Percentiles rank a stretch among this genome's conserved stretches.
phyloP scores from a whole-genome alignment of 1,140 invertebrate genomes.

The Anastatus disparis region DNA sequence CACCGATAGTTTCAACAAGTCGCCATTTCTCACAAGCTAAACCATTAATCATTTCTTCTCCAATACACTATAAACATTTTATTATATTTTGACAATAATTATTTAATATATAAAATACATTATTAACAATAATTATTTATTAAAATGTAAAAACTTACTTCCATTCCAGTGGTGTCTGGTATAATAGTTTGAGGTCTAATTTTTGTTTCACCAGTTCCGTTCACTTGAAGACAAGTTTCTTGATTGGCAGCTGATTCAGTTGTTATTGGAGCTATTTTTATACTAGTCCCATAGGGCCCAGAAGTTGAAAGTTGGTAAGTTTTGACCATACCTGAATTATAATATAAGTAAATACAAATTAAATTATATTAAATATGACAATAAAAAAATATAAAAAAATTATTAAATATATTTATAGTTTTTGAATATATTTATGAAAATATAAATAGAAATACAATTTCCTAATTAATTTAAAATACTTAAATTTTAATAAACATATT shows the following conservation, averaged over 20 bases:
- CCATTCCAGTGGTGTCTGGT: conserved; percentile 83
- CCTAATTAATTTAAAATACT: no score
- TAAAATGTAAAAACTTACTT: conserved; percentile 63
- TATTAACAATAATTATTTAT: background rate
- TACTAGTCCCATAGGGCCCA: conserved; percentile 76
- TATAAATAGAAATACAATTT: no score
- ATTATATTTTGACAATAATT: background rate
- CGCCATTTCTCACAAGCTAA: conserved; percentile 80
- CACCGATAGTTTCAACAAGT: conserved; percentile 72
- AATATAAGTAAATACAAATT: conserved; percentile 18
- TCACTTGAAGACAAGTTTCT: conserved; percentile 85
- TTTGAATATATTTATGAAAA: no score
- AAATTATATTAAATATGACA: conserved; percentile 4
- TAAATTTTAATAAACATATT: no score
- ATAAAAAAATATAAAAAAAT: conserved; percentile 1
- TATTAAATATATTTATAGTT: conserved; percentile 1
- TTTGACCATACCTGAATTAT: conserved; percentile 79
- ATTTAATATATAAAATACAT: background rate
- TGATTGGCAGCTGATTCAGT: conserved; percentile 78
- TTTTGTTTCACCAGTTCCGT: conserved; percentile 74
- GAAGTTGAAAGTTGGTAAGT: conserved; percentile 80
- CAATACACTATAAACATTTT: conserved; percentile 57
- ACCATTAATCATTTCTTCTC: conserved; percentile 74
- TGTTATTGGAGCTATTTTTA: conserved; percentile 90
- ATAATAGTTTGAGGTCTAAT: conserved; percentile 82